These are phyloP conservation scores for Dendrocincla tyrannina DNA, from an alignment of 2,797 vertebrate species.

Conservation along the genomic window DNA sequence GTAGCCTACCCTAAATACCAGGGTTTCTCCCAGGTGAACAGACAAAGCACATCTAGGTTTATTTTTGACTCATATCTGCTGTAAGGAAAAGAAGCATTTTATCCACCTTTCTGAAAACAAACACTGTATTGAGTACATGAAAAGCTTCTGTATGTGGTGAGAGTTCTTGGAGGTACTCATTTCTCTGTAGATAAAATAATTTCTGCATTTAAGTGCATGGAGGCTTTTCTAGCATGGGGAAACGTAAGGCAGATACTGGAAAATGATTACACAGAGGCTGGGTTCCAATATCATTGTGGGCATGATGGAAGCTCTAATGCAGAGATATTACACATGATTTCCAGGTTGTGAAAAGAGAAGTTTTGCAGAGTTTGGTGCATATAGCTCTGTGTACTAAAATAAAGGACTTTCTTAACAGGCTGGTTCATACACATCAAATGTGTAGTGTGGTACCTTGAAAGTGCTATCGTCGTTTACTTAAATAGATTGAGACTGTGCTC, in stretches of 20 bases:
- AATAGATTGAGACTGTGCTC: background rate
- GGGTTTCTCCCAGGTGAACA: background rate
- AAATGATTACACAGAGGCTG: background rate
- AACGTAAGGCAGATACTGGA: background rate
- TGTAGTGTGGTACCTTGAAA: background rate
- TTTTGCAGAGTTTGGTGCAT: background rate
- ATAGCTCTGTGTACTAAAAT: background rate
- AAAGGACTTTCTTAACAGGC: slow-evolving; percentile 7
- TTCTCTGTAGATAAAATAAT: background rate
- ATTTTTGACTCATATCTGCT: background rate
- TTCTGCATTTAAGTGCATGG: background rate
- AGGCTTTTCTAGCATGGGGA: background rate
- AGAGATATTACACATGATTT: background rate
- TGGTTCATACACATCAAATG: background rate
- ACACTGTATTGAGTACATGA: background rate
- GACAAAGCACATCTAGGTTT: background rate
- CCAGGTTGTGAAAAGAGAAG: background rate
- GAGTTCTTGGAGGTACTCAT: background rate
- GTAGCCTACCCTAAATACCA: background rate
- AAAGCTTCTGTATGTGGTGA: background rate
- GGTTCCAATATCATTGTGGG: background rate
- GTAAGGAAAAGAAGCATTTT: background rate
- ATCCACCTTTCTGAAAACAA: background rate
- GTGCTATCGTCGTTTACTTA: background rate
- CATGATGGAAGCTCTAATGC: background rate